phyloP scores from a whole-genome alignment of 2,113 vertebrate genomes.

The Gasterosteus aculeatus region DNA sequence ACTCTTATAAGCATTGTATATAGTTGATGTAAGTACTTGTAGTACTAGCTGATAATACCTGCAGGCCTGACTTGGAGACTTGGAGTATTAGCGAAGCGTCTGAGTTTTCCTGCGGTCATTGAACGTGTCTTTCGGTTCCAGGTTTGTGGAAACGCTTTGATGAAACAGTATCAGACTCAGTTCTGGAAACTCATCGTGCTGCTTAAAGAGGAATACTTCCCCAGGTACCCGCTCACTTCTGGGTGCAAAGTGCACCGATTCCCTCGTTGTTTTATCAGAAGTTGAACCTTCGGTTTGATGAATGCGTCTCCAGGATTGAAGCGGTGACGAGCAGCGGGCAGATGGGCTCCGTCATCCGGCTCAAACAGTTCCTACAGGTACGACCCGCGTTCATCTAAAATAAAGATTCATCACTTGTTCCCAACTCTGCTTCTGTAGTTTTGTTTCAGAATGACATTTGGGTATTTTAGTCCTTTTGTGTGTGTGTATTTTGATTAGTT shows the following conservation, averaged over 20 bases:
- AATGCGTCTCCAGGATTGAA: constrained; percentile 60
- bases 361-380: constrained; percentile 65
- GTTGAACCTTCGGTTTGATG: neutral
- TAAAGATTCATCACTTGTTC: too few species aligned
- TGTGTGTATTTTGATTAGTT: neutral
- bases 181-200: constrained; percentile 76
- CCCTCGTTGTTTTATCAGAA: too few species aligned
- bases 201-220: constrained; percentile 68
- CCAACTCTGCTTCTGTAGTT: too few species aligned
- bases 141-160: constrained; percentile 68
- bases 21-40: neutral
- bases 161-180: constrained; percentile 68
- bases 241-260: too few species aligned
- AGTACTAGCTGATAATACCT: neutral
- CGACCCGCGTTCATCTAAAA: too few species aligned
- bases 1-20: too few species aligned
- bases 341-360: constrained; percentile 73
- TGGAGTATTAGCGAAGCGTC: neutral
- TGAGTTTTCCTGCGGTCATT: neutral
- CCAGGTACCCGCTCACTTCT: constrained; percentile 45
- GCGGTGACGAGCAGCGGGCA: constrained; percentile 61
- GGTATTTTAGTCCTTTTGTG: too few species aligned
- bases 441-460: too few species aligned
- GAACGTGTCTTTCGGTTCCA: constrained; percentile 1
- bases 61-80: neutral